These are phyloP conservation scores for Leptodactylus fuscus DNA, from an alignment of 2,113 vertebrate species.

Conservation along the genomic window DNA sequence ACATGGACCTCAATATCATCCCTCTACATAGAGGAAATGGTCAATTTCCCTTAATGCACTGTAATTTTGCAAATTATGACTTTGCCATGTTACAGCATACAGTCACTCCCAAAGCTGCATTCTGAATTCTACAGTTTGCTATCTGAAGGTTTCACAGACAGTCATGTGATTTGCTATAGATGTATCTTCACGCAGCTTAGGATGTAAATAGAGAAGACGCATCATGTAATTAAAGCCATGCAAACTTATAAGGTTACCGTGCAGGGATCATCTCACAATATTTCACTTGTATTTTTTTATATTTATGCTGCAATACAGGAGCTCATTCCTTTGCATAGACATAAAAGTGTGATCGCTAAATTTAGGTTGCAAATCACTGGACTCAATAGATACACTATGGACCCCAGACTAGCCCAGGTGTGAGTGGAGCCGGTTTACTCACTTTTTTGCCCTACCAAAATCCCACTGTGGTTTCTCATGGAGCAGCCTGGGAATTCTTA, in stretches of 20 bases:
- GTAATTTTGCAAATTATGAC: background rate
- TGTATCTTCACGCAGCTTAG: too few species aligned
- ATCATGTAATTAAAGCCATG: background rate
- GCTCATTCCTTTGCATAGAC: background rate
- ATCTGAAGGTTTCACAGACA: too few species aligned
- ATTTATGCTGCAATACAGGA: too few species aligned
- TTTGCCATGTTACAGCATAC: background rate
- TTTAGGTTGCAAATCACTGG: background rate
- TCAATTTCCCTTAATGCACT: too few species aligned
- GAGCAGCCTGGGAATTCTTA: slow-evolving; percentile 57
- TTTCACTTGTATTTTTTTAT: background rate
- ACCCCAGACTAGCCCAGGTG: background rate
- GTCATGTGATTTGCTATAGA: too few species aligned
- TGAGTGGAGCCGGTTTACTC: background rate
- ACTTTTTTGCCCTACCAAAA: slow-evolving; percentile 58
- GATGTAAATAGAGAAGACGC: background rate
- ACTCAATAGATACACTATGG: background rate
- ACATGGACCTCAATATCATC: too few species aligned
- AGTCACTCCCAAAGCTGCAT: background rate
- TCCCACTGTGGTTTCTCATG: slow-evolving; percentile 26
- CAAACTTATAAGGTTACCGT: too few species aligned
- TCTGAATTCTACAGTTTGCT: too few species aligned
- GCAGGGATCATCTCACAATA: background rate
- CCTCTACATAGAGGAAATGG: too few species aligned
- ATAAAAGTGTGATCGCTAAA: background rate